Percentiles rank a stretch among this genome's conserved stretches.
These are phyloP conservation scores for Scolopax mira DNA, from an alignment of 2,113 vertebrate genomes.

Conservation along the genomic window DNA sequence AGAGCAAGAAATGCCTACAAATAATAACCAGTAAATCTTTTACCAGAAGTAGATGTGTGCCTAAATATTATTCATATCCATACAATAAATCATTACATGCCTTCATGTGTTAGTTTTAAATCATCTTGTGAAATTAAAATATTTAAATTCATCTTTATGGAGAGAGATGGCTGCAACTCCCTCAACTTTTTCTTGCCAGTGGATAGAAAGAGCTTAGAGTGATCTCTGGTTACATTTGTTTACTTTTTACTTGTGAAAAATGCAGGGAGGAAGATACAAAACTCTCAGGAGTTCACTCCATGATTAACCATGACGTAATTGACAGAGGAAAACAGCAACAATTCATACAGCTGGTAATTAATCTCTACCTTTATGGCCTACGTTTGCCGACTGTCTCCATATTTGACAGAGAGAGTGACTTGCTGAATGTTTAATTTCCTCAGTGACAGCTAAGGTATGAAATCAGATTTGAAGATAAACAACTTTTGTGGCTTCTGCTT, in stretches of 20 bases:
- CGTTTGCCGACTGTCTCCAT: slow-evolving; percentile 68
- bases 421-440: slow-evolving; percentile 68
- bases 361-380: slow-evolving; percentile 66
- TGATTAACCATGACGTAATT: slow-evolving; percentile 65
- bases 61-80: neutral
- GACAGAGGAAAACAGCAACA: slow-evolving; percentile 66
- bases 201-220: neutral
- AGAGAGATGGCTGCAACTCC: neutral
- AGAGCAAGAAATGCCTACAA: neutral
- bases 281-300: slow-evolving; percentile 47
- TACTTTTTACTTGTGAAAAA: slow-evolving; percentile 17
- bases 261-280: slow-evolving; percentile 18
- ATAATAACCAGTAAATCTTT: neutral
- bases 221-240: neutral
- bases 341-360: slow-evolving; percentile 49
- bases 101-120: slow-evolving; percentile 3
- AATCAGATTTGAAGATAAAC: slow-evolving; percentile 67
- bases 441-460: slow-evolving; percentile 60
- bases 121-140: slow-evolving; percentile 23
- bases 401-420: slow-evolving; percentile 65
- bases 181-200: neutral
- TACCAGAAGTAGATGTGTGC: neutral
- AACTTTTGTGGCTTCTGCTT: slow-evolving; percentile 61
- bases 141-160: neutral
- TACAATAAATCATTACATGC: neutral